A percentile compares a stretch with the other conserved stretches of the same genome.
These are phyloP conservation scores for Atlantisia rogersi DNA, from an alignment of 2,113 vertebrate genomes.

Conservation along the genomic window DNA sequence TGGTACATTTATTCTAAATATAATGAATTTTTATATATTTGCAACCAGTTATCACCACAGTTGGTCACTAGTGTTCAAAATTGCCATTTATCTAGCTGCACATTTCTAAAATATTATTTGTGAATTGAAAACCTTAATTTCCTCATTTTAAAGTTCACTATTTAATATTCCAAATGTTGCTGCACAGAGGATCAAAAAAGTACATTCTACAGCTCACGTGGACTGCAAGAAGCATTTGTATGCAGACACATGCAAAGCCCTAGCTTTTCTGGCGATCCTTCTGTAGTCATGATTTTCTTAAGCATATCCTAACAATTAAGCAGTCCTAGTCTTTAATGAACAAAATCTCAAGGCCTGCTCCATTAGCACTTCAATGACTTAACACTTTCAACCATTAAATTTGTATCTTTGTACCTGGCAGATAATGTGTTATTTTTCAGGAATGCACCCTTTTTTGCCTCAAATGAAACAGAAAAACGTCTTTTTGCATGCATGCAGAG, in stretches of 20 bases:
- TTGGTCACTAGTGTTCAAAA: not conserved
- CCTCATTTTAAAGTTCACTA: not conserved
- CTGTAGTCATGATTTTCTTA: not conserved
- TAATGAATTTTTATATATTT: not conserved
- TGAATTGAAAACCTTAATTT: not conserved
- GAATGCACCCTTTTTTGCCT: not conserved
- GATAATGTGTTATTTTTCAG: not conserved
- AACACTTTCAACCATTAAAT: not conserved
- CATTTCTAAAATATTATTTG: not conserved
- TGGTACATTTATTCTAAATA: not conserved
- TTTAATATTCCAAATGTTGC: not conserved
- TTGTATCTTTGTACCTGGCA: not conserved
- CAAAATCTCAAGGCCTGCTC: not conserved
- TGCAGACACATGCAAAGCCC: rapidly evolving
- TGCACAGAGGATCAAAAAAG: not conserved
- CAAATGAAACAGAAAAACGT: not conserved
- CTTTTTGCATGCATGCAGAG: not conserved
- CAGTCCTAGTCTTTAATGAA: not conserved
- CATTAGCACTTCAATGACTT: not conserved
- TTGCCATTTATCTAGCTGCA: not conserved
- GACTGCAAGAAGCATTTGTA: not conserved
- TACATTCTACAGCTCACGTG: not conserved
- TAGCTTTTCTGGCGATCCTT: not conserved
- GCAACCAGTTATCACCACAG: not conserved
- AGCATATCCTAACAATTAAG: not conserved